Percentiles rank a stretch among this genome's conserved stretches.
Evolutionary conservation across 2,888 invertebrate species (phyloP).

Genomic region (Exocentrus adspersus): DNA sequence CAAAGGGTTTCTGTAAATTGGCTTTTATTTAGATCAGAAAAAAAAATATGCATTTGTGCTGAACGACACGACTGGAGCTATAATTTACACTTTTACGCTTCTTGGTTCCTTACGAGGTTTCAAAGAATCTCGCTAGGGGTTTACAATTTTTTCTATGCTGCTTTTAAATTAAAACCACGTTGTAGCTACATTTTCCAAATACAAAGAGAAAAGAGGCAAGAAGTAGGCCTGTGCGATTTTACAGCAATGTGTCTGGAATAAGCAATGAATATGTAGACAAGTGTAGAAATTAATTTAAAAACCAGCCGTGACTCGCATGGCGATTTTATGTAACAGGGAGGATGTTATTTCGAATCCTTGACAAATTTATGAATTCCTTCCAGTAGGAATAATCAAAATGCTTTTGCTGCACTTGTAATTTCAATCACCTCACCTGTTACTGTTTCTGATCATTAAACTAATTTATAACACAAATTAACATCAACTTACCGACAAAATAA

Average conservation of each 20-base stretch:
- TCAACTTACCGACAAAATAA: neutral
- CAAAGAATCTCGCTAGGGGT: too few species aligned
- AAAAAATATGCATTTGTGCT: slow-evolving; percentile 17
- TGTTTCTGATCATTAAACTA: neutral
- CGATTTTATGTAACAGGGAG: neutral
- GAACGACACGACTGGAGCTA: neutral
- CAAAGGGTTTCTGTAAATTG: slow-evolving; percentile 23
- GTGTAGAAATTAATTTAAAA: neutral
- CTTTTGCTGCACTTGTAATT: neutral
- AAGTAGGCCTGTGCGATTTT: slow-evolving; percentile 12
- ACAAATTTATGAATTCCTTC: neutral
- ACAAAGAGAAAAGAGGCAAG: neutral
- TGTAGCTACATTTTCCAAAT: too few species aligned
- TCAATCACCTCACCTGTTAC: neutral
- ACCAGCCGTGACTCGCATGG: neutral
- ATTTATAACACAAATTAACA: neutral
- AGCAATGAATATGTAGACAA: slow-evolving; percentile 1
- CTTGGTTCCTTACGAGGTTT: neutral
- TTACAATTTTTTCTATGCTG: too few species aligned
- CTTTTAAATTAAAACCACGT: too few species aligned
- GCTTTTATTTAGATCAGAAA: slow-evolving; percentile 25
- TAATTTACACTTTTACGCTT: slow-evolving; percentile 20
- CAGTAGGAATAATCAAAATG: neutral
- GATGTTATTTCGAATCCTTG: neutral
- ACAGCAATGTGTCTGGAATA: neutral